Conservation (phyloP, 2,888 invertebrate species). For the Sphinx pinastri region DNA sequence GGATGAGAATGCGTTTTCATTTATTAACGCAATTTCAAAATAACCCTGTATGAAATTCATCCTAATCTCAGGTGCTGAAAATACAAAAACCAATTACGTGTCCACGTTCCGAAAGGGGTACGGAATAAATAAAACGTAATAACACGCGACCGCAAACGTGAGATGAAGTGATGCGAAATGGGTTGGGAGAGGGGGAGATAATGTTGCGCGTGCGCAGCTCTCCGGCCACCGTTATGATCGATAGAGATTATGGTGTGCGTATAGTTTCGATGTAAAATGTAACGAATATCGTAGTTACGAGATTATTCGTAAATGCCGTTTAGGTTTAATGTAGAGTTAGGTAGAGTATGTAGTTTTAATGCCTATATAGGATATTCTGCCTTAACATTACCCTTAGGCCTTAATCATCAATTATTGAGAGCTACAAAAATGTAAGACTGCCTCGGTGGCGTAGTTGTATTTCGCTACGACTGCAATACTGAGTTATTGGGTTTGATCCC, state of each 20-base stretch:
- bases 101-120: background rate
- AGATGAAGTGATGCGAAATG: constrained; percentile 13
- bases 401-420: no score
- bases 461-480: no score
- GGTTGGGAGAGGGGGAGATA: background rate
- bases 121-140: constrained; percentile 17
- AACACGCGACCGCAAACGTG: constrained; percentile 10
- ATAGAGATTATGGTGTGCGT: background rate
- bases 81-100: constrained; percentile 11
- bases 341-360: background rate
- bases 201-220: constrained; percentile 14
- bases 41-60: background rate
- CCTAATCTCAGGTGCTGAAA: background rate
- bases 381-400: no score
- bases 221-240: constrained; percentile 19
- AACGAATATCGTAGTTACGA: background rate
- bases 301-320: background rate
- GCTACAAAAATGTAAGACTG: no score
- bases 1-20: no score
- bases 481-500: no score
- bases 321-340: background rate
- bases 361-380: no score
- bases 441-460: no score
- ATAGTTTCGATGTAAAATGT: constrained; percentile 2
- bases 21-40: no score